These are phyloP conservation scores for Caradrina kadenii DNA, from an alignment of 2,888 invertebrate species.

Conservation along the genomic window DNA sequence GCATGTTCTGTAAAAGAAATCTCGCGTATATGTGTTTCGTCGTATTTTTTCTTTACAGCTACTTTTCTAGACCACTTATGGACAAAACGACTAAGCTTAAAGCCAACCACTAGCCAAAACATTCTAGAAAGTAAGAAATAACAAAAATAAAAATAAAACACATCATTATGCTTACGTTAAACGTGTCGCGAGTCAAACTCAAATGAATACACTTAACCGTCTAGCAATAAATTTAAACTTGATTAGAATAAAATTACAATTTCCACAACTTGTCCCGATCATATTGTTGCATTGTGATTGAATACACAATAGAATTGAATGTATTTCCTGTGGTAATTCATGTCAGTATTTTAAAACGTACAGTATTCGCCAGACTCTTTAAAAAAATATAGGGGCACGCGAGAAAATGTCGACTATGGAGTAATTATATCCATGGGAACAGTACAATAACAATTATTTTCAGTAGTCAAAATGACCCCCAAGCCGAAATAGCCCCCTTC, in stretches of 20 bases:
- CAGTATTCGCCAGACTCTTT: not conserved
- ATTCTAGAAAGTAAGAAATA: not conserved
- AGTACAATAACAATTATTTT: too few species aligned
- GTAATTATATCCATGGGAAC: too few species aligned
- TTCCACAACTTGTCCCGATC: conserved; percentile 11
- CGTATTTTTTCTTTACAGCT: not conserved
- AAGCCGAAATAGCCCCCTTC: too few species aligned
- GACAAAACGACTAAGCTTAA: not conserved
- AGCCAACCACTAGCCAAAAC: not conserved
- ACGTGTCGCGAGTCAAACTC: conserved; percentile 30
- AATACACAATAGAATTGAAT: conserved; percentile 40
- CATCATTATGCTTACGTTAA: conserved; percentile 4
- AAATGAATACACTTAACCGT: conserved; percentile 45
- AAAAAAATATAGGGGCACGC: not conserved
- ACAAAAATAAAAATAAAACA: not conserved
- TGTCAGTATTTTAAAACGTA: not conserved
- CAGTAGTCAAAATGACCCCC: too few species aligned
- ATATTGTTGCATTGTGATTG: conserved; percentile 27
- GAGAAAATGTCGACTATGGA: too few species aligned
- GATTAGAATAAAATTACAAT: conserved; percentile 42
- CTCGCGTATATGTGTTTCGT: not conserved
- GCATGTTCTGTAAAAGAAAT: too few species aligned
- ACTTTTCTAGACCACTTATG: not conserved
- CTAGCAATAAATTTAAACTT: conserved; percentile 52
- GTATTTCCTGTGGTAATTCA: not conserved